phyloP scores from a whole-genome alignment of 2,113 vertebrate species.

The Meleagris gallopavo region DNA sequence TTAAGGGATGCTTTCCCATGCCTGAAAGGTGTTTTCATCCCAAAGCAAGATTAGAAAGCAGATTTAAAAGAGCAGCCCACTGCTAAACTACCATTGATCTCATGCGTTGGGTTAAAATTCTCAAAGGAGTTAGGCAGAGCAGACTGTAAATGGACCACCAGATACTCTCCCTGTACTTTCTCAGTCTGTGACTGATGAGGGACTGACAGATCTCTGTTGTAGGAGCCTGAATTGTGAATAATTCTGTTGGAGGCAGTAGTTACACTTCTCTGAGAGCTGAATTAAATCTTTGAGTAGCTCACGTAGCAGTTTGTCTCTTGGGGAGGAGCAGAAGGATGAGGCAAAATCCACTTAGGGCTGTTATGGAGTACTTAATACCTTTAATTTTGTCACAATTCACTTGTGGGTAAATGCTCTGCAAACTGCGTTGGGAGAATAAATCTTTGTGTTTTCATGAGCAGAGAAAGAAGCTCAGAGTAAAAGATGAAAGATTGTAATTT shows the following conservation, averaged over 20 bases:
- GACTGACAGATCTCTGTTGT: not conserved
- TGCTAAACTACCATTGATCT: not conserved
- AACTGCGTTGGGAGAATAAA: not conserved
- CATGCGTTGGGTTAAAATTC: not conserved
- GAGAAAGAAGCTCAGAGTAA: not conserved
- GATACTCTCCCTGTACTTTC: not conserved
- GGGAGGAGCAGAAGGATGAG: not conserved
- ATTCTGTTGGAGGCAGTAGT: not conserved
- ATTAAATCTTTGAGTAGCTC: not conserved
- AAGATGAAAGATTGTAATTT: not conserved
- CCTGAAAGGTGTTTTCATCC: not conserved
- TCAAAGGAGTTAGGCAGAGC: not conserved
- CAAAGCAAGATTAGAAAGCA: not conserved
- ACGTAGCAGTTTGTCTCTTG: not conserved
- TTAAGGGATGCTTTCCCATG: not conserved
- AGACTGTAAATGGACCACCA: not conserved
- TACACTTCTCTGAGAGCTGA: accelerated
- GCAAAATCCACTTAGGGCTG: not conserved
- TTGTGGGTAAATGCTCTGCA: not conserved
- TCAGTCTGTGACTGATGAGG: not conserved
- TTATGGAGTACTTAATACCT: not conserved
- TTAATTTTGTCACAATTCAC: not conserved
- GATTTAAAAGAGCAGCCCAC: not conserved
- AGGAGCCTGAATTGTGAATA: not conserved
- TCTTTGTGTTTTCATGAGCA: not conserved